Percentiles rank a stretch among this genome's conserved stretches.
Evolutionary conservation across 2,888 invertebrate genomes (phyloP).

Genomic region (Drosophila setosimentum): DNA sequence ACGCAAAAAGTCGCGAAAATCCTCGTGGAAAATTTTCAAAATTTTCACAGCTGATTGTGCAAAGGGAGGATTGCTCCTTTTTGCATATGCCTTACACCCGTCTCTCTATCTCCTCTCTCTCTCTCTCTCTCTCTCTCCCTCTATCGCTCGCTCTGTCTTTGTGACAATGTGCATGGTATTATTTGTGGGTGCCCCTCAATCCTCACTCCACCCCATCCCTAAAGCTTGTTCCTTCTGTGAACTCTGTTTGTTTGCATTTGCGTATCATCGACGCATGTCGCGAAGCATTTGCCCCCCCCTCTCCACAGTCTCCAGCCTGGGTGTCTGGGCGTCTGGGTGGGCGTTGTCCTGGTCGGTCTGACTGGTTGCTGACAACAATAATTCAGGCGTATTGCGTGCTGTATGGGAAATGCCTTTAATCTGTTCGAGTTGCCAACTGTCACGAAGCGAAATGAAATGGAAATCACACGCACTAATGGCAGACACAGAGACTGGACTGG

Average conservation of each 20-base stretch:
- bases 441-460: constrained; percentile 84
- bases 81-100: constrained; percentile 76
- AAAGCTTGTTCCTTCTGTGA: constrained; percentile 36
- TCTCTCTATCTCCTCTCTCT: not conserved
- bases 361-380: constrained; percentile 74
- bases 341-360: constrained; percentile 23
- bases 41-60: constrained; percentile 86
- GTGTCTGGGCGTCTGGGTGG: constrained; percentile 28
- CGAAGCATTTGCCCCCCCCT: constrained; percentile 35
- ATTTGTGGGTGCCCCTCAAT: constrained; percentile 37
- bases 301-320: constrained; percentile 8
- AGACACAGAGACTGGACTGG: constrained; percentile 38
- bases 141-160: constrained; percentile 8
- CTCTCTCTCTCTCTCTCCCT: constrained; percentile 11
- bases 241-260: constrained; percentile 77
- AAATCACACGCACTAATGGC: constrained; percentile 82
- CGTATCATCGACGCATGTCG: constrained; percentile 81
- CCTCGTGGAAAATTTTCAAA: constrained; percentile 86
- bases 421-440: constrained; percentile 84
- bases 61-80: constrained; percentile 61
- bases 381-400: constrained; percentile 77
- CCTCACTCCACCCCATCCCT: constrained; percentile 1
- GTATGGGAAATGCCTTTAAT: constrained; percentile 84
- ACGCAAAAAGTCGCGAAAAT: constrained; percentile 84
- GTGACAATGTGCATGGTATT: constrained; percentile 63